These are phyloP conservation scores for Lucifuga dentata DNA, from an alignment of 2,113 vertebrate genomes.

Conservation along the genomic window DNA sequence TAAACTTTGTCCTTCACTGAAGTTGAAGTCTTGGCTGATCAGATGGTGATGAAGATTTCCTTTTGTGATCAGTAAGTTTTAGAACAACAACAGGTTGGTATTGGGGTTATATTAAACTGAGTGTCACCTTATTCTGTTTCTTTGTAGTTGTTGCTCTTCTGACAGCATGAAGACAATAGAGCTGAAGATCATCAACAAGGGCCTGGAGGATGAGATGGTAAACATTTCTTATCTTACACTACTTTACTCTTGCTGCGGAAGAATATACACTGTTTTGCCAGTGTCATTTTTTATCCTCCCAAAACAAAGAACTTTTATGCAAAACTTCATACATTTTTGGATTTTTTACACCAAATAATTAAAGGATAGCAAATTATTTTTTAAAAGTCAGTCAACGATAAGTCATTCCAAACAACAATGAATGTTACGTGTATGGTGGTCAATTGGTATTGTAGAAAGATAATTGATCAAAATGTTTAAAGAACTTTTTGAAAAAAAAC, in stretches of 20 bases:
- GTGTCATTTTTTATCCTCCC: no score
- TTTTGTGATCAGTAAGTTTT: not conserved
- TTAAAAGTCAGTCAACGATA: no score
- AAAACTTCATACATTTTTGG: no score
- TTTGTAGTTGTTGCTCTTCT: conserved; percentile 31
- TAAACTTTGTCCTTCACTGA: not conserved
- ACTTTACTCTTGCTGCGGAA: not conserved
- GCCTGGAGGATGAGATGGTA: conserved; percentile 95
- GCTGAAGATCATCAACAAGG: conserved; percentile 87
- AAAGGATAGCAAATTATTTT: no score
- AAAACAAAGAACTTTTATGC: no score
- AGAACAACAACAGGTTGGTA: not conserved
- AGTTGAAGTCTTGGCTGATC: not conserved
- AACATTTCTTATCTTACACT: conserved; percentile 19
- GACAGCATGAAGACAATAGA: conserved; percentile 88
- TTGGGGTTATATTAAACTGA: not conserved
- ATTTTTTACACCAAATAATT: no score
- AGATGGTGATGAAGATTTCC: not conserved
- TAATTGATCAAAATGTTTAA: no score
- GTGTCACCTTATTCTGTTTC: not conserved
- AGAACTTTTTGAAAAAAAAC: no score
- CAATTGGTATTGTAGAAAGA: no score
- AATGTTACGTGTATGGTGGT: no score
- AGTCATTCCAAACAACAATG: no score
- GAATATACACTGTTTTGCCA: no score